Conservation (phyloP, 2,888 invertebrate species). For the Flexamia atlantica region DNA sequence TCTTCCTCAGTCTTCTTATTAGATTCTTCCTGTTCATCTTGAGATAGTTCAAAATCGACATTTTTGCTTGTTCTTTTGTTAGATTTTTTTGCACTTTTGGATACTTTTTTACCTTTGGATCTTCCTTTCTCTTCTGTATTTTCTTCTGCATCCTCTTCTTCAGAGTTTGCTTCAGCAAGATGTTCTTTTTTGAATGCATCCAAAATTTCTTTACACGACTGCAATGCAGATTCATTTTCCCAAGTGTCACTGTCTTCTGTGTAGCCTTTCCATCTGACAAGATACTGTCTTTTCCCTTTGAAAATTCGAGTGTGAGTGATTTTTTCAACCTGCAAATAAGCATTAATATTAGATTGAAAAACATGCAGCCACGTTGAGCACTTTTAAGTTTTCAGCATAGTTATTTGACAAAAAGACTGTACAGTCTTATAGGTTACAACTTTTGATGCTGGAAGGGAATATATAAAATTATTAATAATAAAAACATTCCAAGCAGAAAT, state of each 20-base stretch:
- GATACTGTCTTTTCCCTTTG: conserved; percentile 85
- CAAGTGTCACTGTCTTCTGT: conserved; percentile 84
- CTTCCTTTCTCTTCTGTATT: background rate
- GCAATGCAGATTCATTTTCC: conserved; percentile 74
- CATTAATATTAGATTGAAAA: too few species aligned
- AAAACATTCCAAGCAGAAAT: too few species aligned
- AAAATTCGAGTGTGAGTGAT: conserved; percentile 74
- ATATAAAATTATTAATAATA: too few species aligned
- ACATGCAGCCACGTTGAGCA: too few species aligned
- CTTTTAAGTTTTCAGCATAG: too few species aligned
- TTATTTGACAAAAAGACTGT: too few species aligned
- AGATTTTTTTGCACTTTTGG: background rate
- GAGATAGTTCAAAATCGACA: too few species aligned
- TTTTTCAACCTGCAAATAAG: conserved; percentile 78
- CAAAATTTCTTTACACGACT: conserved; percentile 34
- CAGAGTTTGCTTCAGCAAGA: conserved; percentile 4
- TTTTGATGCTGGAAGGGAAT: too few species aligned
- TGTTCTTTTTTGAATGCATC: conserved; percentile 46
- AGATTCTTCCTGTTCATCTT: background rate
- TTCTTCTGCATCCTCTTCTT: background rate
- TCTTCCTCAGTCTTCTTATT: background rate
- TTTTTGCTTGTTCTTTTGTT: background rate
- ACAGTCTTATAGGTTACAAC: too few species aligned
- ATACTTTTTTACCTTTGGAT: background rate
- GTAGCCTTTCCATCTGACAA: conserved; percentile 92